Base-by-base conservation (phyloP, 2,113 vertebrate species). In the Tichodroma muraria region DNA sequence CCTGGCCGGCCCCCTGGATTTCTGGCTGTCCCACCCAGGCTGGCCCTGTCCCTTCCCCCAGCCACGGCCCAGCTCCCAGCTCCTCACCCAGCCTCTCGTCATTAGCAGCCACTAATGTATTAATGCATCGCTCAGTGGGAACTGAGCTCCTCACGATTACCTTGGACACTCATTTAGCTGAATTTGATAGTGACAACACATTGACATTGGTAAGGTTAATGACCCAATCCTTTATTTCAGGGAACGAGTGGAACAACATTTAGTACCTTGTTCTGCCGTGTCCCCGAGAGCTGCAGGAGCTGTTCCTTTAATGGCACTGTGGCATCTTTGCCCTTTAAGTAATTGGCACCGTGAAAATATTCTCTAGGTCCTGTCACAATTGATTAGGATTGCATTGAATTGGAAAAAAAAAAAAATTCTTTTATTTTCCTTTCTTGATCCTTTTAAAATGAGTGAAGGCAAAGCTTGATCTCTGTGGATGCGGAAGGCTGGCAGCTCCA, bases 181-280 rank as follows among this genome's bases (percentile, higher is more conserved):
- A 80, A 90, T 97, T 97, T 97, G 97, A 97, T 96, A 72, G 97
- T 96, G 97, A 96, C 97, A 97, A 97, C 89, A 95, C 97, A 96
- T 94, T 98, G 98, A 98, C 98, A 97, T 97, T 98, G 97, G 93
- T 97, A 89, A 97, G 97, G 98, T 98, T 98, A 98, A 98, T 97
- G 97, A 97, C 78, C 97, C 97, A 96, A 96, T 90, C 76, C 96
- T 97, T 97, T 97, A 97, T 97, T 97, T 94, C 96, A 93, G 61
- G 90, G 96, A 97, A 95, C 82, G 92, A 96, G 93, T 93, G 95
- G 96, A 98, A 97, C 97, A 98, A 97, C 97, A 94, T 96, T 98
- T 96, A 98, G 95, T 95, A 97, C 98, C 93, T 96, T 96, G 97
- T 97, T 98, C 97, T 85, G 85, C 76, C 25, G 85, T 85, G 97